Conservation (phyloP, 2,888 invertebrate genomes). For the Cheilosia pagana region DNA sequence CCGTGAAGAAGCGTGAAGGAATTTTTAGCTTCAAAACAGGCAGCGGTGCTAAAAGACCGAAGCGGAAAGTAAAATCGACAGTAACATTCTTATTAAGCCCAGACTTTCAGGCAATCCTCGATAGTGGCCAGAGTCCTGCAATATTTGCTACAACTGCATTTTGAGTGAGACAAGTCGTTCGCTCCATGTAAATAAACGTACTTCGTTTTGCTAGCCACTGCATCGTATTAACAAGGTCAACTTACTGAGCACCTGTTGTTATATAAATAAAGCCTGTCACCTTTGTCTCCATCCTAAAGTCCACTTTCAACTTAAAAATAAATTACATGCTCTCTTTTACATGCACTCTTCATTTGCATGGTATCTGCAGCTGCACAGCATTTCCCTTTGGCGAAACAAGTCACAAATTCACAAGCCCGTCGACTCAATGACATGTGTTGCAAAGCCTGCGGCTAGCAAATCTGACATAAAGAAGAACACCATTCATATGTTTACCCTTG, state of each 20-base stretch:
- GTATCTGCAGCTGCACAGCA: conserved; percentile 35
- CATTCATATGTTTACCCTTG: conserved; percentile 50
- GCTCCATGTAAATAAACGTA: no score
- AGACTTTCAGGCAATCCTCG: no score
- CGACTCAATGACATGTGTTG: conserved; percentile 45
- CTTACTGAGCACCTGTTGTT: conserved; percentile 23
- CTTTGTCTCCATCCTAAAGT: background rate
- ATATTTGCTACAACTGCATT: no score
- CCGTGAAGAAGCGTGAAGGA: no score
- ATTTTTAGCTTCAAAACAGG: no score
- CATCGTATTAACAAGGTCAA: conserved; percentile 17
- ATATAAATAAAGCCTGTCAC: background rate
- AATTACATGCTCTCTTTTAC: conserved; percentile 2
- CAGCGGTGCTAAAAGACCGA: no score
- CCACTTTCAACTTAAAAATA: no score
- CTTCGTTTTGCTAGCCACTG: no score
- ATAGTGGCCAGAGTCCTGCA: no score
- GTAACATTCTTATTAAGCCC: no score
- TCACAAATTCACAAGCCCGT: conserved; percentile 25
- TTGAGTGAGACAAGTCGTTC: no score
- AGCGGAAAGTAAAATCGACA: no score
- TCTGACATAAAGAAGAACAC: conserved; percentile 52
- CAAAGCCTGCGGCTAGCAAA: conserved; percentile 30
- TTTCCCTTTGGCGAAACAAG: conserved; percentile 21
- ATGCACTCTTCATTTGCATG: conserved; percentile 39